Base-by-base conservation (phyloP, 2,888 invertebrate genomes). In the Meandrusa payeni region DNA sequence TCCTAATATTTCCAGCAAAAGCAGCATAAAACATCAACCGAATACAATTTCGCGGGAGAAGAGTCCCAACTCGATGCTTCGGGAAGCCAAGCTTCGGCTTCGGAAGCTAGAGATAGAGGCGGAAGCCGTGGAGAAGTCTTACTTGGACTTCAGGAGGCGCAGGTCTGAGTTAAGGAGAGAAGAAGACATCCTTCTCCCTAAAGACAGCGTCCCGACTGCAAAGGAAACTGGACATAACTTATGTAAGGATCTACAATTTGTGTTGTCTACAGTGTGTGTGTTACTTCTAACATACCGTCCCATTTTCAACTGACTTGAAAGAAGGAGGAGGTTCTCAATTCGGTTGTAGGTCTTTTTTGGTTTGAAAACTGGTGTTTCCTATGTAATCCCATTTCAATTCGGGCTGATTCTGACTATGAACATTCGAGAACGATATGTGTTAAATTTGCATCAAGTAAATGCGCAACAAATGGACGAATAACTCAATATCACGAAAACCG, bases 51-150 rank as follows among this genome's bases (percentile, higher is more conserved):
- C 45, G 1, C 61, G 73, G 1, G 73, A 72, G 1, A 67, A 64
- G 29, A 87, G 83, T 52, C 87, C 89, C 0, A 85, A 77, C 27
- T 74, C 85, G 1, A 83, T 90, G 10, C 66, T 91, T 2, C 69
- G 82, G 17, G 89, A 90, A 57, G 90, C 90, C 0, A 85, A 86
- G 49, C 61, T 71, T 23, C 78, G 89, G 1, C 69, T 91, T 1
- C 71, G 83, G 47, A 81, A 86, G 59, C 58, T 92, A 45, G 90
- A 91, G 66, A 79, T 88, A n/a, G 91, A 91, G 54, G 90, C 90
- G 7, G 89, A 89, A 37, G 88, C 89, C 1, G 89, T 91, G 0
- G 90, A 91, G 62, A 59, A 77, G 28, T 89, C 88, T 1, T 91
- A 89, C 57, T 45, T 71, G 17, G 69, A 79, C 58, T 89, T 83